phyloP scores from a whole-genome alignment of 2,797 vertebrate species.

The Buceros bicornis region DNA sequence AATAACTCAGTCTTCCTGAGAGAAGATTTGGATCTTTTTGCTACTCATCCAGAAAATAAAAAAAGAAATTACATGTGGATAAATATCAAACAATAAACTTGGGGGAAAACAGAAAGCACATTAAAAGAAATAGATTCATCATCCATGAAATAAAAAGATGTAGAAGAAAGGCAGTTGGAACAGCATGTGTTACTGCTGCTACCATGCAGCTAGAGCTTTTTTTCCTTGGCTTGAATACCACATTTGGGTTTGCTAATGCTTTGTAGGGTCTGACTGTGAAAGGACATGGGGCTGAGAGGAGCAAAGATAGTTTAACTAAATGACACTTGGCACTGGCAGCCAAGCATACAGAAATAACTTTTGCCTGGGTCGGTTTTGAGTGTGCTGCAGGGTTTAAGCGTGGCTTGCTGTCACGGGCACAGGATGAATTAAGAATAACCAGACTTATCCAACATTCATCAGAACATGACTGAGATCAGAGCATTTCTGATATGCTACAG shows the following conservation, averaged over 20 bases:
- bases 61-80: background rate
- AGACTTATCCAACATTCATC: background rate
- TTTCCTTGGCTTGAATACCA: background rate
- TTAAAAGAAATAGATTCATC: background rate
- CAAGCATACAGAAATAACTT: slow-evolving; percentile 45
- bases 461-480: background rate
- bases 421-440: slow-evolving; percentile 38
- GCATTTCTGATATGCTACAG: background rate
- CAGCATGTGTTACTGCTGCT: background rate
- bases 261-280: background rate
- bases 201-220: background rate
- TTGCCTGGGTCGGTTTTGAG: slow-evolving; percentile 27
- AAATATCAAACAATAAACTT: slow-evolving; percentile 3
- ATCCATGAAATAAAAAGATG: background rate
- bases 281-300: background rate
- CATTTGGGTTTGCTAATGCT: background rate
- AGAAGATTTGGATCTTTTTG: background rate
- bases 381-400: background rate
- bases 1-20: background rate
- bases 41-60: slow-evolving; percentile 11
- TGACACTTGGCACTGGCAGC: background rate
- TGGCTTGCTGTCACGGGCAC: background rate
- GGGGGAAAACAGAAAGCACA: background rate
- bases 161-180: background rate
- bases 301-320: background rate